Percentiles rank a stretch among this genome's conserved stretches.
These are phyloP conservation scores for Clunio marinus DNA, from an alignment of 2,888 invertebrate species.

Conservation along the genomic window DNA sequence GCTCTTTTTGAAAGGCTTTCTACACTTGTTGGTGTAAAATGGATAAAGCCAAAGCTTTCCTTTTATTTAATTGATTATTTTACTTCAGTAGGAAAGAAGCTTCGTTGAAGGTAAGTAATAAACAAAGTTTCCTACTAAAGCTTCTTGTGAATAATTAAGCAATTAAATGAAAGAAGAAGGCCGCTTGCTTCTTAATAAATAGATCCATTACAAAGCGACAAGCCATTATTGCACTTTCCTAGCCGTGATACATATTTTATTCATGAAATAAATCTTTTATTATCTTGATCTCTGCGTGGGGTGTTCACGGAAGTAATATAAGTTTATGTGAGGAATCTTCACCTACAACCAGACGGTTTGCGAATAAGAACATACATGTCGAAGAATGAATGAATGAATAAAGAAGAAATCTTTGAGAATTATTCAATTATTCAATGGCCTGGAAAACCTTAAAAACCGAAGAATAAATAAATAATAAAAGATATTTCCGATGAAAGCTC, in stretches of 20 bases:
- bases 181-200: background rate
- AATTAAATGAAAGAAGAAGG: background rate
- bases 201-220: background rate
- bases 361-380: too few relatives aligned
- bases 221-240: slow-evolving; percentile 1
- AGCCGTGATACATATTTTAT: background rate
- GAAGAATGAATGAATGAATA: background rate
- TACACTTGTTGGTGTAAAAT: background rate
- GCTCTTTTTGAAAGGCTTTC: too few relatives aligned
- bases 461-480: too few relatives aligned
- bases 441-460: background rate
- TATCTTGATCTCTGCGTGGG: slow-evolving; percentile 2
- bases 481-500: background rate
- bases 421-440: slow-evolving; percentile 9
- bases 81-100: too few relatives aligned
- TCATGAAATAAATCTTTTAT: slow-evolving; percentile 16
- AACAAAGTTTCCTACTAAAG: too few relatives aligned
- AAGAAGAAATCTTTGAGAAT: background rate
- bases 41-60: too few relatives aligned
- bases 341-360: too few relatives aligned
- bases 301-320: background rate
- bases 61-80: too few relatives aligned
- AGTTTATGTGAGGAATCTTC: too few relatives aligned
- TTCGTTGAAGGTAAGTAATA: too few relatives aligned
- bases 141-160: background rate